phyloP scores from a whole-genome alignment of 2,888 invertebrate genomes.

The Calliphora vomitoria region DNA sequence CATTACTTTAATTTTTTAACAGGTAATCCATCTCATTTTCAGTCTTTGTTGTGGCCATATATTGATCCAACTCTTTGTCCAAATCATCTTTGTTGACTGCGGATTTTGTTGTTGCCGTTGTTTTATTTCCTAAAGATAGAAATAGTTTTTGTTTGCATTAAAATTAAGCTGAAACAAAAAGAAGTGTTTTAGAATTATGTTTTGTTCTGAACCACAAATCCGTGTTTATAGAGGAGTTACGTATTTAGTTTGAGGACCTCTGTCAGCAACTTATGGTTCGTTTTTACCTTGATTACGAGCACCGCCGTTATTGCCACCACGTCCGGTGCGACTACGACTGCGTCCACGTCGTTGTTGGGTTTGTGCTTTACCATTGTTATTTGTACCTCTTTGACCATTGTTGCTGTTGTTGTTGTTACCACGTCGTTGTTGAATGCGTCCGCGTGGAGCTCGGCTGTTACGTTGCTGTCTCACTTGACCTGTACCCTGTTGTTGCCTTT shows the following conservation, averaged over 20 bases:
- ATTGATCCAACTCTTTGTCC: slow-evolving; percentile 89
- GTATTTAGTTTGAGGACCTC: slow-evolving; percentile 32
- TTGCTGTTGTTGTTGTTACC: slow-evolving; percentile 61
- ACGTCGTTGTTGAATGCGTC: slow-evolving; percentile 79
- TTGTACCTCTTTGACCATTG: slow-evolving; percentile 73
- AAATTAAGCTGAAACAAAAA: slow-evolving; percentile 65
- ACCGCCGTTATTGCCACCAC: slow-evolving; percentile 74
- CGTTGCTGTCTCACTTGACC: slow-evolving; percentile 73
- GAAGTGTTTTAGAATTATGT: slow-evolving; percentile 41
- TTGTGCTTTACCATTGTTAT: slow-evolving; percentile 75
- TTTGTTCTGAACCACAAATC: slow-evolving; percentile 63
- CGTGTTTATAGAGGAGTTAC: slow-evolving; percentile 52
- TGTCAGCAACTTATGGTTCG: slow-evolving; percentile 75
- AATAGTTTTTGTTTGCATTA: slow-evolving; percentile 63
- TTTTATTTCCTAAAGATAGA: slow-evolving; percentile 77
- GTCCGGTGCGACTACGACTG: slow-evolving; percentile 81
- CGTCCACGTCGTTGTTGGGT: slow-evolving; percentile 81
- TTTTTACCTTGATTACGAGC: slow-evolving; percentile 81
- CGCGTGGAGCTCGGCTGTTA: slow-evolving; percentile 77
- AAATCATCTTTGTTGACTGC: slow-evolving; percentile 87
- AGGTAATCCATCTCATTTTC: slow-evolving; percentile 79
- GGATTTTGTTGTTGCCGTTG: slow-evolving; percentile 55
- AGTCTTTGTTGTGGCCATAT: slow-evolving; percentile 88
- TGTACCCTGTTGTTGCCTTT: slow-evolving; percentile 62
- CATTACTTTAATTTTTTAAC: slow-evolving; percentile 76